Evolutionary conservation across 2,888 invertebrate species (phyloP), one percentile per base, ranked within the genome.

Genomic region (Mesoligia furuncula): DNA sequence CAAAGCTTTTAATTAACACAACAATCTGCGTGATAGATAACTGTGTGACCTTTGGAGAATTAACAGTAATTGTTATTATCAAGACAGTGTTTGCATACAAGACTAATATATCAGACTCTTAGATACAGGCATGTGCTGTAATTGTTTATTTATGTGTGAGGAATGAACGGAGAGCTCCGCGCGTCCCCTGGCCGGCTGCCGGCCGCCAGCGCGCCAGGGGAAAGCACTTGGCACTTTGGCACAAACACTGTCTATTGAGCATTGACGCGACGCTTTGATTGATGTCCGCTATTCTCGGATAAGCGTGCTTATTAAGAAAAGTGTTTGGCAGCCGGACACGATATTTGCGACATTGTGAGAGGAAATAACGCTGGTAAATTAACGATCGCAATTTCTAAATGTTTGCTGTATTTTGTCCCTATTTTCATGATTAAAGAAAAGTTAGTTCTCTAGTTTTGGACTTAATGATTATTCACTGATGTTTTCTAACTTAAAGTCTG

Each of bases 251-350:
- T 87, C 85, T 88, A 85, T 87, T 88, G 90, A 91, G 89, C 92
- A 91, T 92, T 91, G 92, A 92, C 92, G 90, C 87, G 90, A 84
- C 79, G 85, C 89, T 92, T 91, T 93, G 93, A 95, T 95, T 91
- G 93, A 94, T 93, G 88, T 45, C 76, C 83, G 86, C 91, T 94
- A 93, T 93, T 93, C 88, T 91, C 80, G 86, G 90, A 85, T 86
- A 80, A 85, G 69, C 68, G 79, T 81, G 87, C 86, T 89, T 88
- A 89, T 87, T 85, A 79, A 81, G 86, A 86, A 86, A 42, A 90
- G 89, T 89, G 83, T 89, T 91, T 91, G 92, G 90, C 91, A 90
- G 87, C 77, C 71, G 80, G 76, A 82, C 79, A 78, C 79, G 62
- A 70, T 78, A 80, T 85, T 81, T 80, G 82, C 36, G 72, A 78